These are phyloP conservation scores for Oceanodroma tethys DNA, from an alignment of 2,113 vertebrate genomes.

Conservation along the genomic window DNA sequence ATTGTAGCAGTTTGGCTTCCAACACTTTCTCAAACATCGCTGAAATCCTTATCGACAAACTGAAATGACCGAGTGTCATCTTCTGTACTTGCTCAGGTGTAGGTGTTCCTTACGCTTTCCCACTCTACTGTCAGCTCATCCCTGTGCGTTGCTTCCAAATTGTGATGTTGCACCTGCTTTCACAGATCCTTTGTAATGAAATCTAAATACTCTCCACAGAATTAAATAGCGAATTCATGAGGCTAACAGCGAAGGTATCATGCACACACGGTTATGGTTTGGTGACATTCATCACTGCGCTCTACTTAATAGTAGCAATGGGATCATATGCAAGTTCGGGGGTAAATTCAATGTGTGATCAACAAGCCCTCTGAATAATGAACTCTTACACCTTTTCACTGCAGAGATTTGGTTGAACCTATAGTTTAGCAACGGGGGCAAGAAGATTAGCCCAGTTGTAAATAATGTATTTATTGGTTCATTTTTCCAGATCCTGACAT, in stretches of 20 bases:
- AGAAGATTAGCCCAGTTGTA: constrained; percentile 69
- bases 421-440: constrained; percentile 45
- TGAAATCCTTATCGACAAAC: background rate
- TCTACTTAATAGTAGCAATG: background rate
- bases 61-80: background rate
- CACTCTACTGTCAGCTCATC: background rate
- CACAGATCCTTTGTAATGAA: background rate
- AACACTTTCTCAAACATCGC: background rate
- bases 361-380: background rate
- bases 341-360: background rate
- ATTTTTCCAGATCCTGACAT: constrained; percentile 87
- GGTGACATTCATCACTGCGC: background rate
- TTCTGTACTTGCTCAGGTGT: background rate
- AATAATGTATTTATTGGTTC: constrained; percentile 84
- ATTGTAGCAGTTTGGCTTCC: background rate
- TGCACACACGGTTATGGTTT: background rate
- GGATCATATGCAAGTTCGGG: background rate
- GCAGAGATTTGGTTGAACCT: constrained; percentile 30
- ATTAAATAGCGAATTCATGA: background rate
- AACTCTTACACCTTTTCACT: constrained; percentile 17
- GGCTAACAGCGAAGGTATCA: background rate
- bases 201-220: background rate
- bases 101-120: background rate
- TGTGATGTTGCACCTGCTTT: background rate
- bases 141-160: background rate